Evolutionary conservation across 2,888 invertebrate species (phyloP), one percentile per base, ranked within the genome.

Genomic region (Sialis lutaria): DNA sequence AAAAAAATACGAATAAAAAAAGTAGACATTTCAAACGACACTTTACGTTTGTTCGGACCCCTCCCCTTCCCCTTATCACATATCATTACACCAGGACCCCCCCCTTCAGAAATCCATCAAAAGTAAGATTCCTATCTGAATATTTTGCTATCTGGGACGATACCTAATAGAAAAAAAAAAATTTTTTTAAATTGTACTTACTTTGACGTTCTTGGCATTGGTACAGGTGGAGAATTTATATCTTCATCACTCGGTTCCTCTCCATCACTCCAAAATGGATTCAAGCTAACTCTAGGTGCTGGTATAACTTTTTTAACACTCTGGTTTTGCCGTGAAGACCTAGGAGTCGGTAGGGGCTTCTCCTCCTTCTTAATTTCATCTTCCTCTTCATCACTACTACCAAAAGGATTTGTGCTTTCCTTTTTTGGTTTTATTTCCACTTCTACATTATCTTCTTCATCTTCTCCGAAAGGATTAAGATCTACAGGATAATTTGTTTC

Each of bases 401-500:
- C 78, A 58, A 83, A 82, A 2, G 82, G 82, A 70, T 83, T 83
- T n/a, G 71, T 71, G 57, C 68, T 70, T 10, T 50, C 45, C 13
- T 47, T 44, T 40, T 31, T 44, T 22, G n/a, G 39, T 22, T 32
- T 22, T 35, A 22, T 53, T 55, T 7, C 56, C 51, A 46, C 55
- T 56, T 48, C 51, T 50, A 32, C 47, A 33, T 46, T 12, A 31
- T 45, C 9, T 37, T 42, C 67, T 40, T 75, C 74, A 31, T 72
- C 83, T 54, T 80, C 81, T 34, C 74, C 79, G 65, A 91, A 91
- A 5, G 90, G 90, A 70, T 91, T 90, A 52, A 89, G 68, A 58
- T 83, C 76, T 52, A 77, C 77, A 0, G 90, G 90, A 67, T 90
- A 88, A 39, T 67, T 61, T 12, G 12, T 4, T 8, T 22, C 22